These are phyloP conservation scores for Rhaphigaster nebulosa DNA, from an alignment of 2,888 invertebrate species.

Conservation along the genomic window DNA sequence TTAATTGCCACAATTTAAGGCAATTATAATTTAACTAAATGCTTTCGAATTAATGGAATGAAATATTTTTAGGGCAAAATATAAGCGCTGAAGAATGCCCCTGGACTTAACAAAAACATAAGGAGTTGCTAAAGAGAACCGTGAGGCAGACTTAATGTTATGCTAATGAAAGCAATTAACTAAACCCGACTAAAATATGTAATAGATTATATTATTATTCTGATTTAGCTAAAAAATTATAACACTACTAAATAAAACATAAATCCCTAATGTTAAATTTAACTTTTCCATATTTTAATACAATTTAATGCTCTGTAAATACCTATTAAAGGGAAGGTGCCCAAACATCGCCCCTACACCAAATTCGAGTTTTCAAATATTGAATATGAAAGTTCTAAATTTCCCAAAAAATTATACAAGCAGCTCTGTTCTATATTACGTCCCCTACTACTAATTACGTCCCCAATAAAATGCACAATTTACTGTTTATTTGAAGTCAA, in stretches of 20 bases:
- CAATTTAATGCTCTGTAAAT: no score
- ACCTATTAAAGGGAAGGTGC: no score
- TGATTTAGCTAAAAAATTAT: not conserved
- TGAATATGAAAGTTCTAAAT: no score
- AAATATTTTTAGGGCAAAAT: slow-evolving; percentile 10
- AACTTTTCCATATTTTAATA: no score
- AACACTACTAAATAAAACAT: not conserved
- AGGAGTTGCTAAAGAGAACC: not conserved
- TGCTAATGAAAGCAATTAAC: not conserved
- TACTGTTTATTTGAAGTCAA: no score
- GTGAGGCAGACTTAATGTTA: not conserved
- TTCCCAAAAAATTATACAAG: no score
- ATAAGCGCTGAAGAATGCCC: not conserved
- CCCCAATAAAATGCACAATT: no score
- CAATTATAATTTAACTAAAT: slow-evolving; percentile 39
- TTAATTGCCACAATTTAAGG: slow-evolving; percentile 29
- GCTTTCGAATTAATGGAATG: slow-evolving; percentile 18
- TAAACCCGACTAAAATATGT: not conserved
- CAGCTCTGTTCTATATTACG: no score
- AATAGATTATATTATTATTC: not conserved
- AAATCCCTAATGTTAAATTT: no score
- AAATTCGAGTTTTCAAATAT: no score
- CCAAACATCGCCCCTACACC: no score
- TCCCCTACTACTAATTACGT: no score
- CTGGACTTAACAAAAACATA: not conserved